Base-by-base conservation (phyloP, 2,113 vertebrate species). In the Lamprologus ornatipinnis region DNA sequence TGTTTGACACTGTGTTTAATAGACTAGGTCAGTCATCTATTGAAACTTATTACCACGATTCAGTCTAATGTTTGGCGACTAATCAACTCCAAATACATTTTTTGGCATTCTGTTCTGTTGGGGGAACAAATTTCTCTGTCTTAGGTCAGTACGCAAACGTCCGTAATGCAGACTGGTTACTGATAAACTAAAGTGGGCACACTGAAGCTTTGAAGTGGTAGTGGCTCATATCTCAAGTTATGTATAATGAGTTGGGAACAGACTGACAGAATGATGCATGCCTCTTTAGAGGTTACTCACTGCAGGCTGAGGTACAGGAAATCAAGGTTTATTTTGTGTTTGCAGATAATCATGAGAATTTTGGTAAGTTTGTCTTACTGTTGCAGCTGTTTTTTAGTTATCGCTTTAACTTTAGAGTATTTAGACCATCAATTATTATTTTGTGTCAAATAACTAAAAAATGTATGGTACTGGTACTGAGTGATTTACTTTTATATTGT, bases 151-250 rank as follows among this genome's bases (percentile, higher is more conserved):
- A 80, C 15, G n/a, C 53, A 19, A 63, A 85, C 81, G 87, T 88
- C 87, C 87, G 86, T 75, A 79, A 92, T 89, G 92, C 78, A 15
- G 93, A 93, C 91, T 94, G 93, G 93, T 91, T 88, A 81, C 86
- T 88, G 95, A 95, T 95, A 94, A 92, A 90, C 60, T 88, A 68
- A 93, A 95, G 94, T 94, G 89, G 85, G 79, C 70, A 92, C 90
- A 85, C 90, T 94, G 92, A 94, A 93, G 91, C 86, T 85, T 94
- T 83, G 91, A 89, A 93, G 91, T 87, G 85, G 80, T 80, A 40
- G 63, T 17, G 68, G 68, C 75, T 89, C 85, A 70, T 95, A 95
- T 95, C 93, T 92, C 54, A 78, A 91, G 92, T 82, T 88, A 83
- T 79, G 85, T 73, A 81, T 85, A 58, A 83, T 82, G 90, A 91